Evolutionary conservation across 2,888 invertebrate species (phyloP).

Genomic region (Drosophila formosana): DNA sequence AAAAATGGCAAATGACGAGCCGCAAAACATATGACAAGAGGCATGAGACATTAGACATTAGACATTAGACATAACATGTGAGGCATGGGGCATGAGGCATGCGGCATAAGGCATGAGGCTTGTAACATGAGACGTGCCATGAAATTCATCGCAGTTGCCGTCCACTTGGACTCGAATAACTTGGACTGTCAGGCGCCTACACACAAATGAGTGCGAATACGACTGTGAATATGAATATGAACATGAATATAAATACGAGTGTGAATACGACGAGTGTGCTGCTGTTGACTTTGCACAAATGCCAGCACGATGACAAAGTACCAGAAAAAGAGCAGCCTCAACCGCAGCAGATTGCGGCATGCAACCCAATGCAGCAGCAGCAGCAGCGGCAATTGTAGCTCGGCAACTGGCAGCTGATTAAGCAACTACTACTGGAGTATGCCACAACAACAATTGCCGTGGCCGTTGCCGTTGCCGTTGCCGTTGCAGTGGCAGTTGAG

Average conservation of each 20-base stretch:
- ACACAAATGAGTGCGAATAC: slow-evolving; percentile 1
- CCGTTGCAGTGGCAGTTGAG: no score
- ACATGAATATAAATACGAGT: neutral
- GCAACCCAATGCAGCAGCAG: slow-evolving; percentile 20
- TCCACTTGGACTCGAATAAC: slow-evolving; percentile 20
- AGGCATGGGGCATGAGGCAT: slow-evolving; percentile 8
- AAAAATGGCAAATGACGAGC: slow-evolving; percentile 59
- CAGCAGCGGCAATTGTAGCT: neutral
- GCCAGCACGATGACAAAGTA: slow-evolving; percentile 44
- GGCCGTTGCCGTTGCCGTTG: neutral
- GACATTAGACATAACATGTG: slow-evolving; percentile 24
- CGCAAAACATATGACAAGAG: slow-evolving; percentile 25
- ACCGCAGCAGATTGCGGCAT: slow-evolving; percentile 40
- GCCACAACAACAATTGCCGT: neutral
- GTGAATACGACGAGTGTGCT: slow-evolving; percentile 17
- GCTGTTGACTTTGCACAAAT: slow-evolving; percentile 19
- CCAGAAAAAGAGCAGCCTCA: slow-evolving; percentile 11
- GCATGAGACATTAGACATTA: slow-evolving; percentile 18
- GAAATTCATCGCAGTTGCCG: slow-evolving; percentile 34
- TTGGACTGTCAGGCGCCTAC: slow-evolving; percentile 48
- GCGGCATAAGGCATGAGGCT: slow-evolving; percentile 7
- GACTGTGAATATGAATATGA: slow-evolving; percentile 6
- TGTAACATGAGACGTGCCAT: slow-evolving; percentile 38
- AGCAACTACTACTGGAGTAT: slow-evolving; percentile 16
- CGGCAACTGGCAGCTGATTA: slow-evolving; percentile 32